These are phyloP conservation scores for Galbula dea DNA, from an alignment of 2,113 vertebrate genomes.

Conservation along the genomic window DNA sequence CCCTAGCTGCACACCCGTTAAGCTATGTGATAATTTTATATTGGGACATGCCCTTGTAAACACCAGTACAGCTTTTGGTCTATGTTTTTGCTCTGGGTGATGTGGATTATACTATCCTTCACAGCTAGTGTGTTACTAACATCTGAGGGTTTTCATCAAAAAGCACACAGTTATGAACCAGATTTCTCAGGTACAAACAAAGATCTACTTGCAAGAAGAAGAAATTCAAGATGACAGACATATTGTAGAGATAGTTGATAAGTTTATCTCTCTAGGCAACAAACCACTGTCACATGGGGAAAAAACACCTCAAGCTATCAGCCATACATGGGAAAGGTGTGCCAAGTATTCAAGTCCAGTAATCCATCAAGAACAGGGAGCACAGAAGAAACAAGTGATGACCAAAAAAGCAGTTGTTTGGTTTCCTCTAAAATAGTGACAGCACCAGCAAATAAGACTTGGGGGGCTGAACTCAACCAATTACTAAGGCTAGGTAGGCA, in stretches of 20 bases:
- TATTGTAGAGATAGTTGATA: background rate
- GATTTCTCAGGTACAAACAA: background rate
- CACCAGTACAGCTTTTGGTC: background rate
- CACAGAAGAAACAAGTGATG: background rate
- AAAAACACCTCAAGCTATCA: background rate
- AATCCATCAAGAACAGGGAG: background rate
- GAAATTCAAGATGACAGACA: background rate
- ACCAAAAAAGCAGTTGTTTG: background rate
- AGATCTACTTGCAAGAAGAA: background rate
- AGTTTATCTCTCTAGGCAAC: background rate
- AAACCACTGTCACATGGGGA: background rate
- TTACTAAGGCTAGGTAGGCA: background rate
- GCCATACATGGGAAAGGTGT: background rate
- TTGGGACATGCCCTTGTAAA: background rate
- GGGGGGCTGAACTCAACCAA: background rate
- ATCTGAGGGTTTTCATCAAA: background rate
- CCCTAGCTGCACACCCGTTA: background rate
- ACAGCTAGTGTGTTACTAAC: background rate
- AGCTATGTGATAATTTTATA: background rate
- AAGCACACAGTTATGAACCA: background rate
- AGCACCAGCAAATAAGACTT: background rate
- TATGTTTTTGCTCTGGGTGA: background rate
- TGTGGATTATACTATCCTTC: fast-evolving
- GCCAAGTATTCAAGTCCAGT: background rate
- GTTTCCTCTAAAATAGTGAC: background rate